A percentile compares a stretch with the other conserved stretches of the same genome.
These are phyloP conservation scores for Empis livida DNA, from an alignment of 2,888 invertebrate species.

Conservation along the genomic window DNA sequence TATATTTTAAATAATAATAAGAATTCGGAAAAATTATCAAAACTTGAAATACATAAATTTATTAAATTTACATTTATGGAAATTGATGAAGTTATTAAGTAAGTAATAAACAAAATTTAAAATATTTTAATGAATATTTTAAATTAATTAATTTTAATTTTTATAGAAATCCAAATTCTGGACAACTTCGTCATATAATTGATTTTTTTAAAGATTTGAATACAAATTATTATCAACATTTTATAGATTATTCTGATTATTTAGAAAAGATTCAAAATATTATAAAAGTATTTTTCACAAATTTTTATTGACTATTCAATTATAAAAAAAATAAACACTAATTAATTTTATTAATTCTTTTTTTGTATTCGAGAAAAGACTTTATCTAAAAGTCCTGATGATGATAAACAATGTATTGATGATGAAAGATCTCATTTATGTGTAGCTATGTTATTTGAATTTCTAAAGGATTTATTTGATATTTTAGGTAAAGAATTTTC, in stretches of 20 bases:
- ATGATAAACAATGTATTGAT: too few species aligned
- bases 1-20: constrained; percentile 9
- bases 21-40: constrained; percentile 5
- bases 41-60: constrained; percentile 10
- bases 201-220: constrained; percentile 9
- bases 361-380: too few species aligned
- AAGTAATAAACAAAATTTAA: neutral
- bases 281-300: neutral
- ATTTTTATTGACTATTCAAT: too few species aligned
- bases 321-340: too few species aligned
- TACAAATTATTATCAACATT: neutral
- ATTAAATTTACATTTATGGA: constrained; percentile 10
- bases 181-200: constrained; percentile 8
- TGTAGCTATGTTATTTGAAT: constrained; percentile 3
- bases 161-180: constrained; percentile 6
- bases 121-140: neutral
- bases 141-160: neutral
- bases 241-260: constrained; percentile 7
- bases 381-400: too few species aligned
- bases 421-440: neutral
- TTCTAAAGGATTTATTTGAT: constrained; percentile 2
- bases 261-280: neutral
- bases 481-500: neutral
- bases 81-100: neutral
- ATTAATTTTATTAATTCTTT: too few species aligned